Evolutionary conservation across 2,888 invertebrate genomes (phyloP).

Genomic region (Pardosa pseudoannulata): DNA sequence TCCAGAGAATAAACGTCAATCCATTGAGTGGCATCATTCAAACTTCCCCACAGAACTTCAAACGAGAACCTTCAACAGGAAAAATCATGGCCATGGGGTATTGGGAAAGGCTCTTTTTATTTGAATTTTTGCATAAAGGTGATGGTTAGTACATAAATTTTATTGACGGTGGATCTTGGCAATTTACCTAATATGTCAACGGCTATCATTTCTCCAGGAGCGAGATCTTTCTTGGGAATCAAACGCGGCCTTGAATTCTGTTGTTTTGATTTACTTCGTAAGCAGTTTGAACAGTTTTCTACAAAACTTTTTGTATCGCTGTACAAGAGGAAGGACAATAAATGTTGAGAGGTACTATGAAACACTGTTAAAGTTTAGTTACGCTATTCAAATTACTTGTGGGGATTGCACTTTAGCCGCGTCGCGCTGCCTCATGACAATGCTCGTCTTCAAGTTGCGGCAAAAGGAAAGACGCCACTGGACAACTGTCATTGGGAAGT

Average conservation of each 20-base stretch:
- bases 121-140: slow-evolving; percentile 11
- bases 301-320: too few species aligned
- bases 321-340: slow-evolving; percentile 21
- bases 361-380: slow-evolving; percentile 3
- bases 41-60: not conserved
- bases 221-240: too few species aligned
- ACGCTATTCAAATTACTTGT: not conserved
- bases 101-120: not conserved
- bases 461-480: not conserved
- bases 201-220: too few species aligned
- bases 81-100: slow-evolving; percentile 10
- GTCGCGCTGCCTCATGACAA: slow-evolving; percentile 13
- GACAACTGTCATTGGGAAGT: slow-evolving; percentile 11
- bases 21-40: slow-evolving; percentile 21
- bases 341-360: not conserved
- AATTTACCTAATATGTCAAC: too few species aligned
- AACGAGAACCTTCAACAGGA: not conserved
- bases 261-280: too few species aligned
- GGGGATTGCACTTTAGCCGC: not conserved
- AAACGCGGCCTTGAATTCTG: too few species aligned
- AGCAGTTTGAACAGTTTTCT: too few species aligned
- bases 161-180: too few species aligned
- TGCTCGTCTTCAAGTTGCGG: not conserved
- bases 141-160: too few species aligned
- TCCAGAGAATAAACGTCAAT: slow-evolving; percentile 7